Evolutionary conservation across 2,797 vertebrate genomes (phyloP).

Genomic region (Myripristis jacobus): DNA sequence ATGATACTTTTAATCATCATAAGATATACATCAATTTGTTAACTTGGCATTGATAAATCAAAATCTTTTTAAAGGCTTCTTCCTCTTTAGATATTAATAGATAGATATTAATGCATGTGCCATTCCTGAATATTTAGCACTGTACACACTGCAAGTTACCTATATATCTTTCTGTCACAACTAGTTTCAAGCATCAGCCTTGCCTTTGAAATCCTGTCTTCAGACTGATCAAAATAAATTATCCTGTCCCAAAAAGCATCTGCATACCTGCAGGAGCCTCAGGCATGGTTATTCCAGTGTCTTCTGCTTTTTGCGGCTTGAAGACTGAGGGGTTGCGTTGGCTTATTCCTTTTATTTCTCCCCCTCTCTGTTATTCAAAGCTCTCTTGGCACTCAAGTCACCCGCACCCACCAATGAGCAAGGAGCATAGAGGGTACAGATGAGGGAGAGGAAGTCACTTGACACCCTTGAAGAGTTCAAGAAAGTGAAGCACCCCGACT

Average conservation of each 20-base stretch:
- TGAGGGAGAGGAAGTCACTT: conserved; percentile 30
- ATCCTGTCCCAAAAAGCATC: conserved; percentile 52
- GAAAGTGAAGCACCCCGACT: conserved; percentile 39
- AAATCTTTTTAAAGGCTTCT: neutral
- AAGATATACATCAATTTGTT: neutral
- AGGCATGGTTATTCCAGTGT: conserved; percentile 80
- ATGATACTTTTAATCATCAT: neutral
- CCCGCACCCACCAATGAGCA: conserved; percentile 74
- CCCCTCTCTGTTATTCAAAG: conserved; percentile 78
- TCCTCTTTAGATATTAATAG: neutral
- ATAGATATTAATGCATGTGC: conserved; percentile 8
- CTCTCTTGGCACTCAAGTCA: conserved; percentile 76
- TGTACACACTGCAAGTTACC: conserved; percentile 12
- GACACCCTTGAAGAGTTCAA: conserved; percentile 70
- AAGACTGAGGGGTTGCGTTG: conserved; percentile 64
- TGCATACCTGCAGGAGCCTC: conserved; percentile 78
- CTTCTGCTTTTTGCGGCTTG: conserved; percentile 69
- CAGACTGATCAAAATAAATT: conserved; percentile 59
- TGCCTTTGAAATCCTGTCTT: conserved; percentile 26
- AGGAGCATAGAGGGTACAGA: conserved; percentile 48
- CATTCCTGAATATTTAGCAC: conserved; percentile 13
- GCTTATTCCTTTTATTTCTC: conserved; percentile 81
- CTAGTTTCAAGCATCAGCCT: conserved; percentile 31
- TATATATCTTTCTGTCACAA: conserved; percentile 10
- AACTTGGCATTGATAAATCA: neutral